These are phyloP conservation scores for Pilophorus perplexus DNA, from an alignment of 2,888 invertebrate genomes.

Conservation along the genomic window DNA sequence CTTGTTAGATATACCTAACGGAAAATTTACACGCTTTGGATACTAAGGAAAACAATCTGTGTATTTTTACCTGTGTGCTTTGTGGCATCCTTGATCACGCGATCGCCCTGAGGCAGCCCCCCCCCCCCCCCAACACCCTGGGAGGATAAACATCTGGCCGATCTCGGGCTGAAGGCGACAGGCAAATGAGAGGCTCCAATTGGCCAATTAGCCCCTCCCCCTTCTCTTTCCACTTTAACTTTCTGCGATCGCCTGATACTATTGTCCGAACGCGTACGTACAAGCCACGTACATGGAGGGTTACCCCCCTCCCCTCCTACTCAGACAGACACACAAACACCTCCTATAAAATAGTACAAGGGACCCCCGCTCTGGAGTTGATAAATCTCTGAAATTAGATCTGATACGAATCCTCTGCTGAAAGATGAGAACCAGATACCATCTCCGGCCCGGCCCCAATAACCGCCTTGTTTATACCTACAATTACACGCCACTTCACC, in stretches of 20 bases:
- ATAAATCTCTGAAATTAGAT: constrained; percentile 34
- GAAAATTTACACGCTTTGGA: too few relatives aligned
- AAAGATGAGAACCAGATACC: constrained; percentile 25
- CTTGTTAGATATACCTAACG: too few relatives aligned
- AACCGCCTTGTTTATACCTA: constrained; percentile 16
- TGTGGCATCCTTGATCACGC: too few relatives aligned
- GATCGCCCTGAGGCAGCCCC: constrained; percentile 20
- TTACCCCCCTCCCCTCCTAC: too few relatives aligned
- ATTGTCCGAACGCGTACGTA: constrained; percentile 28
- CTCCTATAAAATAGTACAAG: neutral
- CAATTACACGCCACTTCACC: too few relatives aligned
- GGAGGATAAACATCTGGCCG: constrained; percentile 26
- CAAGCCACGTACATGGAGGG: too few relatives aligned
- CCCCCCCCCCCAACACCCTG: too few relatives aligned
- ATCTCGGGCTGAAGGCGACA: constrained; percentile 35
- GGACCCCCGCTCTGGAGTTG: neutral
- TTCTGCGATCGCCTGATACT: constrained; percentile 26
- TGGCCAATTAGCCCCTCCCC: constrained; percentile 30
- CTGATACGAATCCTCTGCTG: constrained; percentile 32
- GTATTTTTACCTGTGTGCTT: too few relatives aligned
- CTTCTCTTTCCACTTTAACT: too few relatives aligned
- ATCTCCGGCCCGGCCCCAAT: constrained; percentile 13
- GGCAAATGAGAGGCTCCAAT: constrained; percentile 30
- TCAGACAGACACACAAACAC: too few relatives aligned
- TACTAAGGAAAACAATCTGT: too few relatives aligned